Base-by-base conservation (phyloP, 1,140 invertebrate species). In the Chrysoperla carnea region DNA sequence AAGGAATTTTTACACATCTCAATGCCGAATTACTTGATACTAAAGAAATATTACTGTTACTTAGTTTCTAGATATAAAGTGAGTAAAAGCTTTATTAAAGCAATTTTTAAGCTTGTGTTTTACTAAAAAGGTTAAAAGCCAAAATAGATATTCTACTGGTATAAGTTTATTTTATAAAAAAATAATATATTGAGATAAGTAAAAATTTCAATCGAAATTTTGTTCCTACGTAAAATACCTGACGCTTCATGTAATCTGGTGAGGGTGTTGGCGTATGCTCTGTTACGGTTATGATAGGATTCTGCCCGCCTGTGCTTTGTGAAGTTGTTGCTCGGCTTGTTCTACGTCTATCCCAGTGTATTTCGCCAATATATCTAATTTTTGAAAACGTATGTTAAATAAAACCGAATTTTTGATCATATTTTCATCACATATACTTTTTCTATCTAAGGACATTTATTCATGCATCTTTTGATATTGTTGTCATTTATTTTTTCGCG, bases 201-300 rank as follows among this genome's bases (percentile, higher is more conserved):
- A 37, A 37, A 37, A 37, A 17, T 37, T 11, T 11, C 27, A 46
- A 33, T 41, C 36, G 12, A 17, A 39, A 12, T 11, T 39, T 42
- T 33, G 17, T 38, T 48, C 29, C 43, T 39, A 40, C 13, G 23
- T 45, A 45, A 45, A 43, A 57, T 61, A 86, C 84, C 66, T 84
- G 81, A 64, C 79, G 66, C 39, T 70, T 73, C 50, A 84, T 69
- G 51, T 78, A 86, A 53, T 88, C 85, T 1, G 84, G 84, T 2
- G 84, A 88, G 8, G 85, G 84, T 7, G 81, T 79, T 1, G 88
- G 88, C 1, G 87, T 92, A 55, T 95, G 88, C 58, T 93, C 88
- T 1, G 92, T 95, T 1, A 96, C 88, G 1, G 90, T 95, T 37
- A 95, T 96, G 41, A 95, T 93, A 1, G 91, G 92, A 66, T 92